Evolutionary conservation across 2,797 vertebrate genomes (phyloP).

Genomic region (Margarornis squamiger): DNA sequence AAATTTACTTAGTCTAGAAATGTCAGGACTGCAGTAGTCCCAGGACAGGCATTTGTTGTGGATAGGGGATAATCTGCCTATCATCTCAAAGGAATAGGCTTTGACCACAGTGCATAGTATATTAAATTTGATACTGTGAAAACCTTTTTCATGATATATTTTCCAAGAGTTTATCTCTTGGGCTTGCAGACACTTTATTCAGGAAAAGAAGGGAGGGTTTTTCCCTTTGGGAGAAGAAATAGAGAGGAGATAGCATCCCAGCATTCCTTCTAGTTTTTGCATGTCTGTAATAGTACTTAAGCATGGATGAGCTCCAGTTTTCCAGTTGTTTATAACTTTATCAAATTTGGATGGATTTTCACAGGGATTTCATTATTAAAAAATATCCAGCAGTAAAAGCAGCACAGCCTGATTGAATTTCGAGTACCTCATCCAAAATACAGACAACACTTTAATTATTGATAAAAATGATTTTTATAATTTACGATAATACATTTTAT

Average conservation of each 20-base stretch:
- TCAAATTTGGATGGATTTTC: conserved; percentile 11
- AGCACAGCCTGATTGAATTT: background rate
- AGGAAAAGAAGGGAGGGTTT: background rate
- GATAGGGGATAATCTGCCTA: background rate
- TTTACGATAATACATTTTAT: background rate
- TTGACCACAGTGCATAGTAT: background rate
- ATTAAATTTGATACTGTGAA: background rate
- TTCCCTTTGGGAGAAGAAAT: background rate
- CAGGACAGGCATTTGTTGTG: background rate
- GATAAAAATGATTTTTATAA: background rate
- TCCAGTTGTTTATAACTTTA: conserved; percentile 33
- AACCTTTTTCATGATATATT: background rate
- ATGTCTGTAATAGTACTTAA: background rate
- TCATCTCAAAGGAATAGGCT: background rate
- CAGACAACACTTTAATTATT: background rate
- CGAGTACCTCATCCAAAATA: background rate
- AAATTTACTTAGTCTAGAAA: background rate
- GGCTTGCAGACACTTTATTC: background rate
- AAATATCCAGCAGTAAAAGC: background rate
- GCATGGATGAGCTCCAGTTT: background rate
- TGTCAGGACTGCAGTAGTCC: background rate
- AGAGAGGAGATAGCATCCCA: background rate
- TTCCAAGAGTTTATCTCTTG: background rate
- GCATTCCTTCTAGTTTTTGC: background rate
- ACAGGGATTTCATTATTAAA: background rate